Base-by-base conservation (phyloP, 2,888 invertebrate species). In the Melinaea marsaeus region DNA sequence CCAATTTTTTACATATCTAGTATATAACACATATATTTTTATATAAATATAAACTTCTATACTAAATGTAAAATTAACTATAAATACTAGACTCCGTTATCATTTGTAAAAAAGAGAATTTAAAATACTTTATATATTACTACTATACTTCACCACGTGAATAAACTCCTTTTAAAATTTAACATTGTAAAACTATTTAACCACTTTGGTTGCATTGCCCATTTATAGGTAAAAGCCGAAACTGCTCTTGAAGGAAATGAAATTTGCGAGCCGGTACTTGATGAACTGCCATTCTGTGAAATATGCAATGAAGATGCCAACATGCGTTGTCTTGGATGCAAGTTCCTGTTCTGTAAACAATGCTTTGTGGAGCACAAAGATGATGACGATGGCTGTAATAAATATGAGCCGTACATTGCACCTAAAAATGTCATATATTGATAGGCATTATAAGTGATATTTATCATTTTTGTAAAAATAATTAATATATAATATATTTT, bases 271-370 rank as follows among this genome's bases (percentile, higher is more conserved):
- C 63, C 77, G 45, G 72, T 69, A 57, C 72, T 75, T 72, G 89
- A 92, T 73, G 95, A 95, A 76, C 85, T 96, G 56, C 95, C 95
- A 3, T 95, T 95, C 92, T 98, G 97, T 85, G 94, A 95, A 70
- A 94, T 97, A 71, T 98, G 97, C 79, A 96, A 96, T 80, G 94
- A 95, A 78, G 94, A 95, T 85, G 95, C 96, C 2, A 91, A 85
- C 7, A 85, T 94, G 68, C 89, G 94, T 58, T 98, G 97, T 78
- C 83, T 92, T 55, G 96, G 95, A 65, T 98, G 97, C 83, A 93
- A 92, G 48, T 97, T 97, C 80, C 86, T 97, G 7, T 98, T 95
- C 81, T 98, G 98, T 81, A 86, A 90, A 13, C 81, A 86, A 62
- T 98, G 98, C 80, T 97, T 93, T 76, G 84, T 85, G 54, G 95